Base-by-base conservation (phyloP, 1,140 invertebrate genomes). In the Macrotrachela quadricornifera region DNA sequence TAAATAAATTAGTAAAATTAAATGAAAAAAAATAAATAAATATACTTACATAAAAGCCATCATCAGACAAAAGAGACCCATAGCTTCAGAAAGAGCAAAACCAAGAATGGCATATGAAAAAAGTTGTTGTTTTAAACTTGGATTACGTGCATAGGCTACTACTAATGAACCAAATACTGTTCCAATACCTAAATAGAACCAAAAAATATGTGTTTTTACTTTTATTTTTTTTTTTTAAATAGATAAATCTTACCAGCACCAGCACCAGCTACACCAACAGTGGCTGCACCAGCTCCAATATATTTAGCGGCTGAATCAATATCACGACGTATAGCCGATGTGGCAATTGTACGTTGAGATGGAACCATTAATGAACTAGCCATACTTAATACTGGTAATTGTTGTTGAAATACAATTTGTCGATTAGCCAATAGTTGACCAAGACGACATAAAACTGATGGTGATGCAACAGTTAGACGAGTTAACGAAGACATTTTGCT, bases 51-150 rank as follows among this genome's bases (percentile, higher is more conserved):
- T 76, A 79, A 97, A 97, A 71, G 91, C 90, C 92, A 99, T 97
- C 87, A 96, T 96, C 76, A 99, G 81, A 83, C 92, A 97, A 80
- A 97, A 97, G 57, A 99, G 85, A 79, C 92, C 92, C 91, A 97
- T 99, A 73, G 92, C 92, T 76, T 99, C 92, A 70, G 91, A 96
- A 70, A 99, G 75, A 75, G 92, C 92, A 72, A 99, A 99, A 70
- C 90, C 91, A 73, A 97, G 75, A 73, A 96, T 95, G 77, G 90
- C 88, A 68, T 96, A 97, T 60, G 88, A 94, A 80, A 99, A 99
- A 50, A 99, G 77, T 71, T 96, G 88, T 63, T 84, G 81, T 75
- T 97, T 99, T 62, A 97, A 76, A 56, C 88, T 94, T 70, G 94
- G 94, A 74, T 99, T 99, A 57, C 76, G 70, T 70, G 92, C 91